Evolutionary conservation across 1,140 invertebrate species (phyloP).

Genomic region (Drosophila sturtevanti): DNA sequence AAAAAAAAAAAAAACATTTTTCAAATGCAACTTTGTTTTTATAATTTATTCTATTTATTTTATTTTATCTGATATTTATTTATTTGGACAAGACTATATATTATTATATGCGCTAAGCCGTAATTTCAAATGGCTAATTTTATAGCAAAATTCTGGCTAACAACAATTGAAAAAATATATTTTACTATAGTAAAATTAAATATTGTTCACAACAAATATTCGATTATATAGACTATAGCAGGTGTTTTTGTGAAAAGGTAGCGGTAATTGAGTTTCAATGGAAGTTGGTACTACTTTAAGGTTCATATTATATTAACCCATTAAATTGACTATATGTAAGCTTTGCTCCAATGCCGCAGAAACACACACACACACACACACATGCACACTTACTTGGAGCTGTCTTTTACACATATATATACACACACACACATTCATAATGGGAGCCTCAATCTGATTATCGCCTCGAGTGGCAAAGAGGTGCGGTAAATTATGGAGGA

Average conservation of each 20-base stretch:
- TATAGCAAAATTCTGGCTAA: no score
- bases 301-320: neutral
- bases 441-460: constrained; percentile 65
- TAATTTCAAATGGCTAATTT: no score
- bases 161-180: no score
- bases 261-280: neutral
- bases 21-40: no score
- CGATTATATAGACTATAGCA: no score
- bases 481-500: constrained; percentile 4
- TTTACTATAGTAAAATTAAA: no score
- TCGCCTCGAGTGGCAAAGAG: constrained; percentile 60
- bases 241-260: neutral
- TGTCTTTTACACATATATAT: neutral
- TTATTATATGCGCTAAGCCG: no score
- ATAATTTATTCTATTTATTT: no score
- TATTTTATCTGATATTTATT: no score
- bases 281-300: neutral
- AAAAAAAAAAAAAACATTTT: no score
- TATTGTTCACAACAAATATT: no score
- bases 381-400: neutral
- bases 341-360: neutral
- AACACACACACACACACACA: neutral
- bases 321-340: neutral
- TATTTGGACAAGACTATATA: no score
- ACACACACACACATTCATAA: constrained; percentile 17